Conservation (phyloP, 2,888 invertebrate genomes). For the Psylliodes chrysocephalus region DNA sequence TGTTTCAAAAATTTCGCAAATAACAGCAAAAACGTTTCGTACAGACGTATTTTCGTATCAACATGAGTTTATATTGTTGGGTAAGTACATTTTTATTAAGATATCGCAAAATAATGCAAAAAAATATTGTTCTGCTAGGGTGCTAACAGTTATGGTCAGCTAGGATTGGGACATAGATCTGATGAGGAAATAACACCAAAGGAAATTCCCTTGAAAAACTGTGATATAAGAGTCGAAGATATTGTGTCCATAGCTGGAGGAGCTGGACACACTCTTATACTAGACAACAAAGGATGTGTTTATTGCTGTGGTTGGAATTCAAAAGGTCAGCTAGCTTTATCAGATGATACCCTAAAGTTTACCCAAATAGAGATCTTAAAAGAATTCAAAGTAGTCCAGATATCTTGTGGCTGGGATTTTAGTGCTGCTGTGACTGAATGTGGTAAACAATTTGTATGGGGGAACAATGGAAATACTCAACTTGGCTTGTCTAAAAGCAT, state of each 20-base stretch:
- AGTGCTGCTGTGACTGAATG: slow-evolving; percentile 78
- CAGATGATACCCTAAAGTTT: slow-evolving; percentile 67
- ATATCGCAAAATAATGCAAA: slow-evolving; percentile 21
- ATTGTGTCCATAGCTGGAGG: slow-evolving; percentile 78
- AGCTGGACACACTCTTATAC: slow-evolving; percentile 79
- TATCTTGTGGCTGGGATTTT: slow-evolving; percentile 86
- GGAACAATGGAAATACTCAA: slow-evolving; percentile 83
- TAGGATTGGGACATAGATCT: slow-evolving; percentile 74
- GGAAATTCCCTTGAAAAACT: slow-evolving; percentile 57
- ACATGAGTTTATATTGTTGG: slow-evolving; percentile 60
- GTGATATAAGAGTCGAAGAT: slow-evolving; percentile 62
- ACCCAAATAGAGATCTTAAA: slow-evolving; percentile 71
- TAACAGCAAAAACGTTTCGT: slow-evolving; percentile 47
- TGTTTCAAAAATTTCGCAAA: slow-evolving; percentile 47
- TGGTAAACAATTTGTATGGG: slow-evolving; percentile 82
- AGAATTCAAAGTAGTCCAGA: slow-evolving; percentile 68
- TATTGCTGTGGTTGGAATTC: slow-evolving; percentile 84
- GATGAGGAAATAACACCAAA: slow-evolving; percentile 75
- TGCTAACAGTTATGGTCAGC: slow-evolving; percentile 85
- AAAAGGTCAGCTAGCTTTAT: slow-evolving; percentile 76
- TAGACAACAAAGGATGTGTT: slow-evolving; percentile 74
- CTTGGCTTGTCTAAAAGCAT: slow-evolving; percentile 70
- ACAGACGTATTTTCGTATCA: slow-evolving; percentile 36
- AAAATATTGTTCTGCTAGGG: slow-evolving; percentile 68
- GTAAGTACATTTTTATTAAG: slow-evolving; percentile 50